Conservation (phyloP, 2,797 vertebrate species). For the Morus bassanus region DNA sequence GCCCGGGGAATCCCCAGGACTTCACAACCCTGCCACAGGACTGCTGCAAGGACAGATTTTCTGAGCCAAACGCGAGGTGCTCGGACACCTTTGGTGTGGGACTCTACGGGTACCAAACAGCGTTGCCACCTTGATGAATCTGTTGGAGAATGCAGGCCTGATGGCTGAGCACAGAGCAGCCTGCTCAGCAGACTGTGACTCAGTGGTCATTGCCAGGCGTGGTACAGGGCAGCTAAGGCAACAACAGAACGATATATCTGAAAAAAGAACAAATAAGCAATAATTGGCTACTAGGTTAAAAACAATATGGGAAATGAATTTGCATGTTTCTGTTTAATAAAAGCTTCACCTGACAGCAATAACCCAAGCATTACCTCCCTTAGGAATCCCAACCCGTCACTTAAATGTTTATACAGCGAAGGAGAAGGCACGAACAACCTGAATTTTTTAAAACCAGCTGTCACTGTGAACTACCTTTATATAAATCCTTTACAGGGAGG, state of each 20-base stretch:
- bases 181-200: neutral
- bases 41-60: neutral
- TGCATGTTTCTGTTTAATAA: neutral
- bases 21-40: accelerated
- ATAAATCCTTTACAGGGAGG: neutral
- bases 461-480: neutral
- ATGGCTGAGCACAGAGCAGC: neutral
- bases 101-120: neutral
- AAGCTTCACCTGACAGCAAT: neutral
- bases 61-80: neutral
- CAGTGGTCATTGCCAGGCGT: neutral
- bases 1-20: neutral
- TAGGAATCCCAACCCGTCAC: neutral
- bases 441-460: neutral
- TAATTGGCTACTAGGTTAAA: neutral
- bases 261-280: neutral
- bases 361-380: neutral
- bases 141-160: neutral
- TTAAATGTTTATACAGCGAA: neutral
- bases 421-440: neutral
- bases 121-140: neutral
- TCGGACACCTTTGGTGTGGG: neutral
- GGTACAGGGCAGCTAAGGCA: neutral
- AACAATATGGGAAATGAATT: neutral
- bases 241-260: neutral